Base-by-base conservation (phyloP, 2,113 vertebrate species). In the Gracilinanus agilis region DNA sequence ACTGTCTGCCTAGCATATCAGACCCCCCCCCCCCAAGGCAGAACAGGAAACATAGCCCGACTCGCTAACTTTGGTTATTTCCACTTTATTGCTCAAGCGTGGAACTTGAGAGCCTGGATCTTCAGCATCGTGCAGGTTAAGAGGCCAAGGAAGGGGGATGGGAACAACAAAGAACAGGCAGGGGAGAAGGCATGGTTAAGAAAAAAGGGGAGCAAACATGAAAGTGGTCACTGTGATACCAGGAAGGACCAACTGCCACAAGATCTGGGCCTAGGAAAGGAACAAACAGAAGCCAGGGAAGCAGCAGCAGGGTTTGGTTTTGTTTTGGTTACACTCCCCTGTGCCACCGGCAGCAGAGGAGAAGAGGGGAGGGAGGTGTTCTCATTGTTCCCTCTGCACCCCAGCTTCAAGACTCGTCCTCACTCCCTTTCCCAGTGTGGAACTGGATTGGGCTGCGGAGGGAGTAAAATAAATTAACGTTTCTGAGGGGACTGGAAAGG, bases 71-170 rank as follows among this genome's bases (percentile, higher is more conserved):
- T 98, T 58, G 95, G 95, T 96, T 93, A 96, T 98, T 98, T 98
- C 55, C 98, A 98, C 97, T 99, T 99, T 98, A 98, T 98, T 99
- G 98, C 96, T 98, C 98, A 96, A 98, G 98, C 96, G 97, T 90
- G 90, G 98, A 98, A 97, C 98, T 96, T 97, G 97, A 97, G 96
- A 96, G 95, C 97, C 98, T 98, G 96, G 94, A 98, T 97, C 97
- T 98, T 98, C 96, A 97, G 97, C 96, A 96, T 94, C 56, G 96
- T 97, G 97, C 97, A 97, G 96, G 97, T 83, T 95, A 98, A 92
- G 95, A 97, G 96, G 95, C 97, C 97, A 97, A 97, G 92, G 97
- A 94, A 90, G 92, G 95, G 94, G 95, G 95, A 95, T 95, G 54
- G 67, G 95, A 96, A 97, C 54, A 97, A 92, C 54, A 96, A 90